A percentile compares a stretch with the other conserved stretches of the same genome.
Conservation (phyloP, 1,140 invertebrate genomes). For the Euwallacea similis region DNA sequence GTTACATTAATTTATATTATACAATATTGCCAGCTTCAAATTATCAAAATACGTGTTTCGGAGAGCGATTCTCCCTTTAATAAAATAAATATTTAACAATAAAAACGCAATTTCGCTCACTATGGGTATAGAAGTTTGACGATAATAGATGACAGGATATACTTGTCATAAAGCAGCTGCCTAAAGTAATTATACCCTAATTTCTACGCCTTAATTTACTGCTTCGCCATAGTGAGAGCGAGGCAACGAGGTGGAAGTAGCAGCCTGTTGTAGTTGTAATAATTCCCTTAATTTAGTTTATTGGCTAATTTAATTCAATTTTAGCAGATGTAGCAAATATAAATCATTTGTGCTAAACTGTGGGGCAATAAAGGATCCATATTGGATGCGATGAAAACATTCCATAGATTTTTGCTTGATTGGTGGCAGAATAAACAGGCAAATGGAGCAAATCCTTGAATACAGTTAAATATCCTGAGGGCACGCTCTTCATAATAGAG, state of each 20-base stretch:
- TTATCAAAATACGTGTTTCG: neutral
- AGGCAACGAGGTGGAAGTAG: neutral
- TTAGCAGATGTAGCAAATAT: too few species aligned
- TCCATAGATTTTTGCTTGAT: too few species aligned
- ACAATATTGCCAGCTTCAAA: neutral
- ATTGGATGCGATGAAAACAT: too few species aligned
- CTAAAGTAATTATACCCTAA: constrained; percentile 30
- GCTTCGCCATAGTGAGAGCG: neutral
- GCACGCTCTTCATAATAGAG: too few species aligned
- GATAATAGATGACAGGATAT: constrained; percentile 35
- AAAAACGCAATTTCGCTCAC: neutral
- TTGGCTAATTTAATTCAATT: too few species aligned
- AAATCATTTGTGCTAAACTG: too few species aligned
- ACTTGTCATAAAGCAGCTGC: constrained; percentile 34
- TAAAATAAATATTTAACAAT: constrained; percentile 4
- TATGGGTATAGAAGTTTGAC: constrained; percentile 24
- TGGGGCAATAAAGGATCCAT: too few species aligned
- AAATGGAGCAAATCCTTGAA: too few species aligned
- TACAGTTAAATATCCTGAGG: too few species aligned
- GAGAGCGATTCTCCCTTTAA: neutral
- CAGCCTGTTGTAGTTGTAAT: neutral
- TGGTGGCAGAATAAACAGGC: too few species aligned
- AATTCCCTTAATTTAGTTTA: too few species aligned
- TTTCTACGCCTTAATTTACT: constrained; percentile 32
- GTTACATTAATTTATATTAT: neutral